Conservation (phyloP, 2,113 vertebrate species). For the Anguilla rostrata region DNA sequence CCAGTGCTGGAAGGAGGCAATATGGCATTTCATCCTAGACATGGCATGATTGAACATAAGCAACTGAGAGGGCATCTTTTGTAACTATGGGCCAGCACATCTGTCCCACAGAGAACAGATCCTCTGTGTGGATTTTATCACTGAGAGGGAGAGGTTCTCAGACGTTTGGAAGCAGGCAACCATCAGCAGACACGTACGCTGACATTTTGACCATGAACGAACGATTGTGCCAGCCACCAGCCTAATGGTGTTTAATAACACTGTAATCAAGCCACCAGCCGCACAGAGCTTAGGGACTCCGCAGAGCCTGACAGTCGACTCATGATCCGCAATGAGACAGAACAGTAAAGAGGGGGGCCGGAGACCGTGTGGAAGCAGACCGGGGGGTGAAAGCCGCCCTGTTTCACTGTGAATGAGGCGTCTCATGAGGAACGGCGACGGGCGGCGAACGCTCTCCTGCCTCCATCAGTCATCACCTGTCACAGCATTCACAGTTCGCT, state of each 20-base stretch:
- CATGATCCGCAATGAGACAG: not conserved
- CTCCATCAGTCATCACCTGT: slow-evolving; percentile 9
- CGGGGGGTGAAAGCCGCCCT: not conserved
- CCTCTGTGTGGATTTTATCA: slow-evolving; percentile 39
- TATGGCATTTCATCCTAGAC: slow-evolving; percentile 26
- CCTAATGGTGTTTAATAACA: slow-evolving; percentile 46
- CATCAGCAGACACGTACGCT: slow-evolving; percentile 37
- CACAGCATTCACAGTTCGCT: not conserved
- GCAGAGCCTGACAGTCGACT: not conserved
- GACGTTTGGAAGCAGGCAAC: slow-evolving; percentile 28
- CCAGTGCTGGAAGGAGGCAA: not conserved
- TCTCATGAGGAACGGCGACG: not conserved
- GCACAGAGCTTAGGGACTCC: not conserved
- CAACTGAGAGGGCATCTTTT: not conserved
- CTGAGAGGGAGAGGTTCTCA: slow-evolving; percentile 29
- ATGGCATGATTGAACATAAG: not conserved
- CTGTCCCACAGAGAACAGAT: slow-evolving; percentile 43
- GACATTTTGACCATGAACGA: slow-evolving; percentile 55
- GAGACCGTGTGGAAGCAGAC: not conserved
- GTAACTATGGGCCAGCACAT: not conserved
- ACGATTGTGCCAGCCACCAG: slow-evolving; percentile 53
- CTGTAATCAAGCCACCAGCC: slow-evolving; percentile 25
- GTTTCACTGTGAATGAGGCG: not conserved
- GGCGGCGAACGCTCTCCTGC: not conserved
- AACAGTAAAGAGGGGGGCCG: not conserved